These are phyloP conservation scores for Deroplatys truncata DNA, from an alignment of 2,888 invertebrate species.

Conservation along the genomic window DNA sequence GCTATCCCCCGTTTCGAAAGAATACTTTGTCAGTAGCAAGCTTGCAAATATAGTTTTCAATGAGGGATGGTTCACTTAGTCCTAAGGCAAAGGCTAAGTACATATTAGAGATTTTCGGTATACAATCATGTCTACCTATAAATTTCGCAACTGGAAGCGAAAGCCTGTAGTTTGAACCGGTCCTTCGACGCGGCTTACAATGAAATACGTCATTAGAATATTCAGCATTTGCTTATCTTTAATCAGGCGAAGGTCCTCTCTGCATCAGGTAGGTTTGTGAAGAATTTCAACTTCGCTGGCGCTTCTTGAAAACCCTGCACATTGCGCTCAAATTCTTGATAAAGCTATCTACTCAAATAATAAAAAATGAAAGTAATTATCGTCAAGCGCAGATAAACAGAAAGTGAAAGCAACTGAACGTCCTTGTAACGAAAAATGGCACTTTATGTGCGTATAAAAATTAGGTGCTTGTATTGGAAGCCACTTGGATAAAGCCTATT, in stretches of 20 bases:
- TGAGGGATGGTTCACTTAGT: too few relatives aligned
- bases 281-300: background rate
- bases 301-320: background rate
- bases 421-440: background rate
- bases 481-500: too few relatives aligned
- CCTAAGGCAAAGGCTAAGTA: too few relatives aligned
- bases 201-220: background rate
- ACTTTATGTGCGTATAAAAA: background rate
- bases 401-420: background rate
- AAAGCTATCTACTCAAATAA: background rate
- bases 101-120: background rate
- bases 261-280: background rate
- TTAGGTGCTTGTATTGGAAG: background rate
- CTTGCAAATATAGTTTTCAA: too few relatives aligned
- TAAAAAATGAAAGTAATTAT: background rate
- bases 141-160: background rate
- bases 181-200: background rate
- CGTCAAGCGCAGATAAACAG: background rate
- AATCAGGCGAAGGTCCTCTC: background rate
- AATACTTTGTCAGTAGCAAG: too few relatives aligned
- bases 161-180: background rate
- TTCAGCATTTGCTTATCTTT: background rate
- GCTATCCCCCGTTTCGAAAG: too few relatives aligned
- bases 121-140: background rate
- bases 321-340: background rate